Percentiles rank a stretch among this genome's conserved stretches.
Evolutionary conservation across 2,797 vertebrate genomes (phyloP).

Genomic region (Lutjanus argentimaculatus): DNA sequence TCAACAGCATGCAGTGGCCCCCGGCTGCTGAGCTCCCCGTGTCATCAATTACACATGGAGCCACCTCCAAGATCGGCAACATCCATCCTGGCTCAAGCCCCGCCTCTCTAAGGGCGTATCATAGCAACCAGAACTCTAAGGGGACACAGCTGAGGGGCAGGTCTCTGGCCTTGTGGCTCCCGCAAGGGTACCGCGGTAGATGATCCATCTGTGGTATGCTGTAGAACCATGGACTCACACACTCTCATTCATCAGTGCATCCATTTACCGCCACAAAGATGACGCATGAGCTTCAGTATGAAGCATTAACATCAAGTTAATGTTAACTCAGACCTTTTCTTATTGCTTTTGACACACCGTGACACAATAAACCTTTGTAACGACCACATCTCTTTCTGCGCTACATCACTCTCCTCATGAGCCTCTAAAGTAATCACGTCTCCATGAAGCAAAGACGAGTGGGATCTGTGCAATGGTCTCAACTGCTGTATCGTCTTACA

Average conservation of each 20-base stretch:
- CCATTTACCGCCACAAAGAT: slow-evolving; percentile 9
- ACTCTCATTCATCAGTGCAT: slow-evolving; percentile 1
- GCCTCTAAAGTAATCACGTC: slow-evolving; percentile 40
- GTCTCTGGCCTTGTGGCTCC: slow-evolving; percentile 4
- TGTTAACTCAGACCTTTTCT: slow-evolving; percentile 6
- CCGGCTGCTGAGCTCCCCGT: slow-evolving; percentile 24
- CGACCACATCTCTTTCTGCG: slow-evolving; percentile 20
- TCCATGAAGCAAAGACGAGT: slow-evolving; percentile 40
- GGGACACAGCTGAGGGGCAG: slow-evolving; percentile 20
- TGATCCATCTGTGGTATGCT: slow-evolving; percentile 12
- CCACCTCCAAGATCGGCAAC: slow-evolving; percentile 53
- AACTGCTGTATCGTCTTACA: slow-evolving; percentile 56
- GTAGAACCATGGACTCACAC: not conserved
- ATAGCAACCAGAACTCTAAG: slow-evolving; percentile 53
- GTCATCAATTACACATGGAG: slow-evolving; percentile 64
- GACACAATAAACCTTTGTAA: slow-evolving; percentile 25
- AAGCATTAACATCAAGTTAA: slow-evolving; percentile 17
- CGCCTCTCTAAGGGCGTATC: slow-evolving; percentile 44
- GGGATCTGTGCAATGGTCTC: slow-evolving; percentile 42
- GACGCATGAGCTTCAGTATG: not conserved
- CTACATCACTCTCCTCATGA: slow-evolving; percentile 43
- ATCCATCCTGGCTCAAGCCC: slow-evolving; percentile 45
- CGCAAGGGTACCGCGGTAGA: slow-evolving; percentile 8
- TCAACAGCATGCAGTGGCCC: slow-evolving; percentile 28
- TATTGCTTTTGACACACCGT: slow-evolving; percentile 2